Percentiles rank a stretch among this genome's conserved stretches.
phyloP scores from a whole-genome alignment of 2,797 vertebrate species.

The Argya squamiceps region DNA sequence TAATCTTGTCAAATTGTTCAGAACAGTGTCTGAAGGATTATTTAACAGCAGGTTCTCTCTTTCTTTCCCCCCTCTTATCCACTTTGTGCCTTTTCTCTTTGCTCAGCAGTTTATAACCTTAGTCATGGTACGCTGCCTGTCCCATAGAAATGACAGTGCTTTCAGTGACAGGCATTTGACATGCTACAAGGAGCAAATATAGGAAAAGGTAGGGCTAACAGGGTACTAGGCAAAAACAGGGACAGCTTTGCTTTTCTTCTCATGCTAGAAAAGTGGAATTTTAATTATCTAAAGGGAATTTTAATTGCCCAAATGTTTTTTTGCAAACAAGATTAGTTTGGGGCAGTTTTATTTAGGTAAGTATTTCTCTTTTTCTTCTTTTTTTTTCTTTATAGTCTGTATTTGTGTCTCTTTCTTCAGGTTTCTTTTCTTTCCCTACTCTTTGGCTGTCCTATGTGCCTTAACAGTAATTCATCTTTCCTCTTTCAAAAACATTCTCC shows the following conservation, averaged over 20 bases:
- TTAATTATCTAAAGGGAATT: neutral
- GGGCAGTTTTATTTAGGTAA: neutral
- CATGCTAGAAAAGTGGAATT: neutral
- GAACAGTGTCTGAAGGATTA: neutral
- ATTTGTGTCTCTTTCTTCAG: neutral
- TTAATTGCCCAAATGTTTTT: neutral
- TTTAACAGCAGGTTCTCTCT: slow-evolving; percentile 10
- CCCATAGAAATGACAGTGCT: neutral
- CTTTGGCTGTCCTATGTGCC: neutral
- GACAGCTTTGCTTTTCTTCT: neutral
- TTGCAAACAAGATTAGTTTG: neutral
- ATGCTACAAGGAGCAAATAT: neutral
- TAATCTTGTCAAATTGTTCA: slow-evolving; percentile 37
- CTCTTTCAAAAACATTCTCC: neutral
- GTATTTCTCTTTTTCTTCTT: neutral
- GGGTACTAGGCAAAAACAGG: neutral
- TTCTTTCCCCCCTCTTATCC: fast-evolving
- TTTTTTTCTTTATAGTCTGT: neutral
- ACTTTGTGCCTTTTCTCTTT: slow-evolving; percentile 25
- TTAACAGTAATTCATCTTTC: neutral
- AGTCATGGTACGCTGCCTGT: neutral
- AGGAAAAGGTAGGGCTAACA: neutral
- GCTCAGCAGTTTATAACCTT: slow-evolving; percentile 28
- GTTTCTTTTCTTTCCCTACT: neutral
- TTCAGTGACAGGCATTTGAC: neutral